Evolutionary conservation across 2,888 invertebrate species (phyloP), one percentile per base, ranked within the genome.

Genomic region (Latrodectus hesperus): DNA sequence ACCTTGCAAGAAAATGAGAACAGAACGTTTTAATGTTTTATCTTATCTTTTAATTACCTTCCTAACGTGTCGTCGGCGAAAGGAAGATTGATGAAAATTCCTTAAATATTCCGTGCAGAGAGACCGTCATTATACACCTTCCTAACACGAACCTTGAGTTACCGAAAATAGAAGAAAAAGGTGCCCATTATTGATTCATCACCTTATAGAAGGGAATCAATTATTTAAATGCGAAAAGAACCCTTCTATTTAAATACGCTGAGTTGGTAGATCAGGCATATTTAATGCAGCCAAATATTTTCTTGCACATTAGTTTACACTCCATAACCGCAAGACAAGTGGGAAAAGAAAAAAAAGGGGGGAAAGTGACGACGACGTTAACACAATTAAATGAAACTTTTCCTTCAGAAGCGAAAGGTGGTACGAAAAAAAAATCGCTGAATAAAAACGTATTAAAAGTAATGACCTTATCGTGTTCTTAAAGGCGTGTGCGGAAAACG

Each of bases 381-480:
- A 38, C 38, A 38, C 38, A 38, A 38, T 38, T 38, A 38, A 38
- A 38, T 38, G 38, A 38, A 38, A 38, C 38, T 38, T 38, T 22
- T 38, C 38, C 38, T 38, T 6, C 38, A n/a, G 14, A 60, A 60
- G 12, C 60, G 26, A 17, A 26, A 16, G 51, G 14, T 26, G 22
- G 53, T 22, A 26, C 14, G 67, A 53, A 68, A 68, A 68, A 68
- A 77, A 77, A 77, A n/a, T 60, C n/a, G 51, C 16, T 49, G 51
- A 11, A 76, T 64, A 65, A 68, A 77, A 68, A 77, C 68, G 51
- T 52, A 68, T 68, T 77, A 68, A 26, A 77, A 53, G 22, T 68
- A 77, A 77, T 68, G 77, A 67, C 53, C 67, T 14, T 53, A 76
- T 76, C 76, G 76, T 76, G 76, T 76, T 64, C 38, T 65, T 65